Base-by-base conservation (phyloP, 2,113 vertebrate genomes). In the Picathartes gymnocephalus region DNA sequence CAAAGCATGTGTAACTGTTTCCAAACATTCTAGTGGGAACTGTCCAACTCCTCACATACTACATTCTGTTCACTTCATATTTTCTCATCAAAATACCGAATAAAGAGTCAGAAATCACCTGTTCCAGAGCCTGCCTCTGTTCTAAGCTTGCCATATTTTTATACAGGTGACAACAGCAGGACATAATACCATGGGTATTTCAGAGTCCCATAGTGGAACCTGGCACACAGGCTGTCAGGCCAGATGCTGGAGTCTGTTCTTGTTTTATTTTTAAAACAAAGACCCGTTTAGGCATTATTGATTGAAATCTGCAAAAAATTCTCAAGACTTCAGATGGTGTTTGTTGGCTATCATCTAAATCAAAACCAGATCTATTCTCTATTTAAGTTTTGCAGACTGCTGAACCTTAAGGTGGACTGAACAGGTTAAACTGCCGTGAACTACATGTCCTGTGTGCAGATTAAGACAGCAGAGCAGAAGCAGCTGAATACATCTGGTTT, bases 1-100 rank as follows among this genome's bases (percentile, higher is more conserved):
- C 94, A 95, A 94, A 96, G 80, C 64, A 81, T 42, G 39, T 78
- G 51, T 81, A 81, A 70, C 53, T 73, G 37, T 65, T 96, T 87
- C 70, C 73, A 95, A 89, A 81, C 20, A 61, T 80, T 79, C 81
- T 51, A 35, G 30, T 27, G 33, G 50, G 18, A 88, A 53, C n/a
- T 0, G 0, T 66, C 53, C 45, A 88, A 66, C 28, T 90, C 35
- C 30, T 66, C 28, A 77, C 12, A 70, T 44, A 69, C 33, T 39
- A 72, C 0, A 1, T 45, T 65, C 80, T 74, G 60, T 81, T 86
- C 15, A 66, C n/a, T 90, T 86, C 13, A 7, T 30, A 86, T 74
- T 78, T 92, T 83, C 44, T 88, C 24, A 73, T 45, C 31, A 81
- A 69, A 85, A 85, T 23, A 86, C 27, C 23, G 40, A 92, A 35